Evolutionary conservation across 1,140 invertebrate genomes (phyloP).

Genomic region (Stegodyphus dumicola): DNA sequence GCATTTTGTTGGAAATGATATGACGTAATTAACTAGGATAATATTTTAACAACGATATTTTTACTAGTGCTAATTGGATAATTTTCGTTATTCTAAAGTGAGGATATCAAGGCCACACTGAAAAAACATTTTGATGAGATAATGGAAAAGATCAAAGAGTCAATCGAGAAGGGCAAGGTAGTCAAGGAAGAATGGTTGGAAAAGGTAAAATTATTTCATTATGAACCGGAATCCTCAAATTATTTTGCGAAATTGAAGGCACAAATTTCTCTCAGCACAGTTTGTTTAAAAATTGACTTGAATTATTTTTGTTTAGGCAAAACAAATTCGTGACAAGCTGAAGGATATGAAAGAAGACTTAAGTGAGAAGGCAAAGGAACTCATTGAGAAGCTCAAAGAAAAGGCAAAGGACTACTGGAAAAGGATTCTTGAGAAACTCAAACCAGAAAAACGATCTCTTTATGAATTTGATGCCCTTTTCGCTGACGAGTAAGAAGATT

Average conservation of each 20-base stretch:
- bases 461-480: neutral
- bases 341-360: constrained; percentile 13
- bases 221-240: no score
- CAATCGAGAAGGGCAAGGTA: constrained; percentile 41
- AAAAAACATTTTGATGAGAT: constrained; percentile 40
- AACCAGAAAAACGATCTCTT: neutral
- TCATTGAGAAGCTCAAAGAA: constrained; percentile 16
- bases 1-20: no score
- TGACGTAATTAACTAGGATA: no score
- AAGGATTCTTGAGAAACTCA: constrained; percentile 18
- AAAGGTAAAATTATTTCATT: constrained; percentile 20
- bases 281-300: no score
- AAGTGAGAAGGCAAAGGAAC: constrained; percentile 6
- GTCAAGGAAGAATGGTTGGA: constrained; percentile 20
- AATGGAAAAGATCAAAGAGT: constrained; percentile 54
- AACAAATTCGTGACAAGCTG: constrained; percentile 9
- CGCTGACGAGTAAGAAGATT: constrained; percentile 2
- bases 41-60: no score
- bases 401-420: constrained; percentile 24
- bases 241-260: neutral
- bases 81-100: neutral
- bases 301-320: neutral
- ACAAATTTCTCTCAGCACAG: neutral
- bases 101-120: constrained; percentile 29
- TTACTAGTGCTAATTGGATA: no score